Evolutionary conservation across 2,113 vertebrate species (phyloP).

Genomic region (Neotoma lepida): DNA sequence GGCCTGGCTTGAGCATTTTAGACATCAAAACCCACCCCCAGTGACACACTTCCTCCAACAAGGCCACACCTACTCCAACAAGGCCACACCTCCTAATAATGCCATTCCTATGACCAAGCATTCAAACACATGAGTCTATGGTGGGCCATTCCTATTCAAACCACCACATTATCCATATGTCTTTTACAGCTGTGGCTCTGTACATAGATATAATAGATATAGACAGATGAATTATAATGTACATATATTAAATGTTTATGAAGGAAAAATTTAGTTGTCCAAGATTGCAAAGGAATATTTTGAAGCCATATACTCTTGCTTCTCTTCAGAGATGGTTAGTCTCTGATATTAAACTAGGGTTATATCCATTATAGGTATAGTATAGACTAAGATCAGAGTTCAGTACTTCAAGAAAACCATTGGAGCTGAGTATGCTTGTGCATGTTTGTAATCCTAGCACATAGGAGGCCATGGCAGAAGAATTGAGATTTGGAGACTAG

Average conservation of each 20-base stretch:
- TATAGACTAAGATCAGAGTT: slow-evolving; percentile 36
- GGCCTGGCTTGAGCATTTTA: too few relatives aligned
- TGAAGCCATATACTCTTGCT: background rate
- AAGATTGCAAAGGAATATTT: slow-evolving; percentile 41
- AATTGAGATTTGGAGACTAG: background rate
- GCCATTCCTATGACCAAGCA: too few relatives aligned
- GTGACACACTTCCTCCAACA: too few relatives aligned
- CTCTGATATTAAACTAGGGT: background rate
- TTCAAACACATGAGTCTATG: too few relatives aligned
- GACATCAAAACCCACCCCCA: too few relatives aligned
- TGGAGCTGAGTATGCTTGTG: background rate
- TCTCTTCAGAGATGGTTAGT: slow-evolving; percentile 54
- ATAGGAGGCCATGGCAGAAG: background rate
- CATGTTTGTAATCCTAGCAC: background rate
- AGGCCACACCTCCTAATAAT: too few relatives aligned
- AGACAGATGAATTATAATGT: slow-evolving; percentile 25
- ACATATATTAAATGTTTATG: slow-evolving; percentile 42
- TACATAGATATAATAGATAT: background rate
- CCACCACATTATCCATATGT: background rate
- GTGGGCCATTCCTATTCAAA: too few relatives aligned
- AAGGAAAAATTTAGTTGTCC: slow-evolving; percentile 25
- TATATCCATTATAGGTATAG: background rate
- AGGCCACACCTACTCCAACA: too few relatives aligned
- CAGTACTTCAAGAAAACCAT: slow-evolving; percentile 42
- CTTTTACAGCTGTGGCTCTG: background rate